Evolutionary conservation across 2,888 invertebrate species (phyloP).

Genomic region (Eurytoma californica): DNA sequence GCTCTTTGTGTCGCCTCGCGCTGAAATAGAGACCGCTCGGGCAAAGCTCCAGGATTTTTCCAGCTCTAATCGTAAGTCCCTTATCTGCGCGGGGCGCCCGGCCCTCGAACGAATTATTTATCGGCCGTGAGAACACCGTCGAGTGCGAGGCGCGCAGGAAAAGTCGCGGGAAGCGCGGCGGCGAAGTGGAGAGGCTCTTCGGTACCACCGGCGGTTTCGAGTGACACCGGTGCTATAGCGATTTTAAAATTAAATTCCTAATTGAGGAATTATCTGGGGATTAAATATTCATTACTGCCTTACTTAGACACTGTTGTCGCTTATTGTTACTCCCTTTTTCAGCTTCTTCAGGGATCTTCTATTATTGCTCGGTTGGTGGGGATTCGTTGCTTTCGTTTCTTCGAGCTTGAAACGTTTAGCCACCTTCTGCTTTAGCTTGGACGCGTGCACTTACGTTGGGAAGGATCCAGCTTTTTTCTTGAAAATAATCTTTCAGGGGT

Average conservation of each 20-base stretch:
- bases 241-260: slow-evolving; percentile 31
- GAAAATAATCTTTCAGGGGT: no score
- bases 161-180: neutral
- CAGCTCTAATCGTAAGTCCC: slow-evolving; percentile 46
- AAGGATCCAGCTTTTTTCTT: no score
- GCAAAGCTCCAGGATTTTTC: slow-evolving; percentile 45
- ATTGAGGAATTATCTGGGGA: slow-evolving; percentile 19
- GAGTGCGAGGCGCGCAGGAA: neutral
- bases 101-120: slow-evolving; percentile 42
- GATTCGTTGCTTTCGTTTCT: no score
- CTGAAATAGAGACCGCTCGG: slow-evolving; percentile 15
- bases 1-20: slow-evolving; percentile 16
- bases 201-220: neutral
- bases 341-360: neutral
- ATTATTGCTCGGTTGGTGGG: neutral
- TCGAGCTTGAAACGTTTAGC: no score
- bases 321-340: neutral
- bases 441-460: no score
- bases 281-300: slow-evolving; percentile 14
- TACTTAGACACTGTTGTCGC: slow-evolving; percentile 5
- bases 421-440: no score
- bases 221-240: neutral
- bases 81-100: slow-evolving; percentile 24
- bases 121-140: neutral
- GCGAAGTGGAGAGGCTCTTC: neutral